A percentile compares a stretch with the other conserved stretches of the same genome.
Evolutionary conservation across 2,797 vertebrate species (phyloP).

Genomic region (Natrix natrix): DNA sequence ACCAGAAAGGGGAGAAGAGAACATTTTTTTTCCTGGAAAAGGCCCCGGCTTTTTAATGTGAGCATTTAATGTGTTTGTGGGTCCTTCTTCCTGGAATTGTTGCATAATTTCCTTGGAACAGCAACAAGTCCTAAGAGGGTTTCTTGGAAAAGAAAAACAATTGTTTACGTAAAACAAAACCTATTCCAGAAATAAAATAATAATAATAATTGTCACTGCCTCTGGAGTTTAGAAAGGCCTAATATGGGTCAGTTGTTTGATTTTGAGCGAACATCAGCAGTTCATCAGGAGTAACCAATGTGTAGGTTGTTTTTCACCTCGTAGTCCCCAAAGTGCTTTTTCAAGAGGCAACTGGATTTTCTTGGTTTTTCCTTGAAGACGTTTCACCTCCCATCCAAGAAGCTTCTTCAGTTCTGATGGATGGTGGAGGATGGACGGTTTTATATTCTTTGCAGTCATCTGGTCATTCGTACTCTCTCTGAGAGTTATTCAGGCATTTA

Average conservation of each 20-base stretch:
- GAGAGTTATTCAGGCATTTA: too few relatives aligned
- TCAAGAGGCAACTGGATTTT: too few relatives aligned
- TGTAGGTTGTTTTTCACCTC: not conserved
- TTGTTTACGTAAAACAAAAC: not conserved
- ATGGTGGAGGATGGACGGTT: too few relatives aligned
- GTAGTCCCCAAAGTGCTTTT: not conserved
- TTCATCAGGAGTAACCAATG: not conserved
- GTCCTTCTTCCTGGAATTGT: not conserved
- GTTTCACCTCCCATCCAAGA: too few relatives aligned
- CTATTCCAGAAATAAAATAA: not conserved
- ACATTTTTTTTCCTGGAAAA: not conserved
- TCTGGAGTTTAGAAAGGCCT: not conserved
- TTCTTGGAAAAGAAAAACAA: not conserved
- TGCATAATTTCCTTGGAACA: not conserved
- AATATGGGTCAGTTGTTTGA: not conserved
- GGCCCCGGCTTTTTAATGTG: not conserved
- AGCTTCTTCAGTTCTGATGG: too few relatives aligned
- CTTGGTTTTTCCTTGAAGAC: too few relatives aligned
- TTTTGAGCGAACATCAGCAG: not conserved
- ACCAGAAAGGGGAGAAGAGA: not conserved
- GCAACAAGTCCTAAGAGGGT: not conserved
- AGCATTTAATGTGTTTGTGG: not conserved
- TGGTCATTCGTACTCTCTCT: too few relatives aligned
- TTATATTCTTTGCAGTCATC: too few relatives aligned
- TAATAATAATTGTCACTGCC: not conserved